These are phyloP conservation scores for Drosophila nannoptera DNA, from an alignment of 1,140 invertebrate genomes.

Conservation along the genomic window DNA sequence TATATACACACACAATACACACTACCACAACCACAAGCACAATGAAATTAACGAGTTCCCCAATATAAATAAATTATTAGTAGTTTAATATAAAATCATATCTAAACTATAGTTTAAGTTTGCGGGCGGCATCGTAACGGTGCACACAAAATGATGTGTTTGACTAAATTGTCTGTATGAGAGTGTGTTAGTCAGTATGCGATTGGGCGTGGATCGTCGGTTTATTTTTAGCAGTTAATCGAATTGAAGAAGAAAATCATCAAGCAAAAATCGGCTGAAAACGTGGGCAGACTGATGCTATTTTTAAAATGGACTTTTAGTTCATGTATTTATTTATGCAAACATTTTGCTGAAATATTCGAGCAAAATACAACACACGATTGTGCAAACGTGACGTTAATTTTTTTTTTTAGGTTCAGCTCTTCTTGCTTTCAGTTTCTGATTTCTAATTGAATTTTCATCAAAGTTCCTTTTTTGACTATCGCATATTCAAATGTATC, in stretches of 20 bases:
- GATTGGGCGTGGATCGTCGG: constrained; percentile 52
- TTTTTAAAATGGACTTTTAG: constrained; percentile 48
- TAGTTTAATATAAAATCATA: constrained; percentile 33
- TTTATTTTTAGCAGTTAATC: constrained; percentile 64
- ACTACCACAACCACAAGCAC: constrained; percentile 12
- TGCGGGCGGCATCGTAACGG: constrained; percentile 20
- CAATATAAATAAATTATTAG: constrained; percentile 43
- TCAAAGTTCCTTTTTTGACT: constrained; percentile 4
- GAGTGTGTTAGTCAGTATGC: constrained; percentile 21
- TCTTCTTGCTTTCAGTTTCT: constrained; percentile 14
- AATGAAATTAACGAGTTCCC: constrained; percentile 19
- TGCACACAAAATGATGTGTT: constrained; percentile 11
- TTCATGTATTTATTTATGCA: constrained; percentile 63
- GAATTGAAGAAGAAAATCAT: constrained; percentile 59
- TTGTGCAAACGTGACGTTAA: constrained; percentile 64
- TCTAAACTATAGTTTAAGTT: constrained; percentile 35
- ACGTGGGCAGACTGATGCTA: constrained; percentile 57
- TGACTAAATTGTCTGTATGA: constrained; percentile 31
- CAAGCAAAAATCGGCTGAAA: constrained; percentile 42
- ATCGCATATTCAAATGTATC: background rate
- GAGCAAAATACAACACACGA: constrained; percentile 52
- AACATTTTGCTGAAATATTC: constrained; percentile 38
- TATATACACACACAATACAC: constrained; percentile 39
- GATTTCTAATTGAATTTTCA: constrained; percentile 64
- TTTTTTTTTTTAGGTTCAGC: constrained; percentile 42